Conservation (phyloP, 2,113 vertebrate genomes). For the Ia io region DNA sequence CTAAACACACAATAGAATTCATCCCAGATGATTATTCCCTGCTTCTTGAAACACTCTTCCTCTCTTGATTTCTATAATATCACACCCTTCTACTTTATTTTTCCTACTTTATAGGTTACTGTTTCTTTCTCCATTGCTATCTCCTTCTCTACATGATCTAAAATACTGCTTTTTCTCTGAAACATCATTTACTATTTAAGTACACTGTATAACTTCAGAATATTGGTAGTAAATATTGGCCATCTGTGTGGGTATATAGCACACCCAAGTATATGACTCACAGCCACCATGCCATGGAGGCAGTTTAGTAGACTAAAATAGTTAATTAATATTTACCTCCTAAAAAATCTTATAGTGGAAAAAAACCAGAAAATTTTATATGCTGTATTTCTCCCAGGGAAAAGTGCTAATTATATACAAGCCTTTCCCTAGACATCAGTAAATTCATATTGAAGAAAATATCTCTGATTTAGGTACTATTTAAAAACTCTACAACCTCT, state of each 20-base stretch:
- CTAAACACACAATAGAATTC: neutral
- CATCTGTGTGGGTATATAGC: neutral
- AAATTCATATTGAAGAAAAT: constrained; percentile 3
- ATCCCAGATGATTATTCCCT: neutral
- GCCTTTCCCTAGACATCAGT: neutral
- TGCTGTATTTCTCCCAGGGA: neutral
- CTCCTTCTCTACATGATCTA: neutral
- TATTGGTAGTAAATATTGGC: neutral
- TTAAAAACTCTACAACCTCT: neutral
- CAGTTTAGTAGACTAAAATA: neutral
- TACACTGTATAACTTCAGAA: neutral
- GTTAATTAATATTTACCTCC: constrained; percentile 18
- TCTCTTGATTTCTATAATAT: neutral
- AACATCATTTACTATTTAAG: constrained; percentile 10
- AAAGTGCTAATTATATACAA: neutral
- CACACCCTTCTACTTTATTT: neutral
- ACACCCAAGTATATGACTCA: neutral
- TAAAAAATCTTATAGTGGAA: neutral
- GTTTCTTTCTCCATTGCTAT: neutral
- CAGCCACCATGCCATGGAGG: neutral
- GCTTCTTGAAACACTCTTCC: neutral
- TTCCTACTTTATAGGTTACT: neutral
- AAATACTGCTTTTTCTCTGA: constrained; percentile 15
- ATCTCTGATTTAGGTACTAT: neutral
- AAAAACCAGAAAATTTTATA: neutral